Conservation (phyloP, 2,888 invertebrate genomes). For the Ectobius pallidus region DNA sequence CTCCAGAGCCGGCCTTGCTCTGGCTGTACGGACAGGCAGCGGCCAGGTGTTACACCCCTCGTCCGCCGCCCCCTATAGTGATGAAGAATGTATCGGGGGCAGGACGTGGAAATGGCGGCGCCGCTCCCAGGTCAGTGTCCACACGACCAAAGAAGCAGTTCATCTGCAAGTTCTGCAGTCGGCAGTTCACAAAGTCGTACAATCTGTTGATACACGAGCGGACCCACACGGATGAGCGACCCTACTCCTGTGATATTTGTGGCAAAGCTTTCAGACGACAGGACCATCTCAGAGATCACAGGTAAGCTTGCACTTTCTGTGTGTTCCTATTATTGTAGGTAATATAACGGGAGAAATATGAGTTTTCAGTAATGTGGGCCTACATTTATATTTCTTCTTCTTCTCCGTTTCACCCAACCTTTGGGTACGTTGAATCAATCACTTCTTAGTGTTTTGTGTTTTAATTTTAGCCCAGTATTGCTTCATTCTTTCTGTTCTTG, state of each 20-base stretch:
- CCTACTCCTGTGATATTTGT: constrained; percentile 95
- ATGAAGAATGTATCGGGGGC: constrained; percentile 6
- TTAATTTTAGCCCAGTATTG: no score
- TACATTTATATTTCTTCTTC: no score
- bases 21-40: constrained; percentile 35
- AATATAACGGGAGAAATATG: no score
- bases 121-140: constrained; percentile 56
- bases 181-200: constrained; percentile 98
- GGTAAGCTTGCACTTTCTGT: no score
- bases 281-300: constrained; percentile 90
- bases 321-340: no score
- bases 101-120: constrained; percentile 50
- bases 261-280: constrained; percentile 95
- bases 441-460: no score
- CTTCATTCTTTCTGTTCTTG: no score
- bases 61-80: not conserved
- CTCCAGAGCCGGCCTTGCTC: constrained; percentile 53
- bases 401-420: no score
- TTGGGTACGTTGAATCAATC: no score
- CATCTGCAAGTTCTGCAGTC: constrained; percentile 96
- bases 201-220: constrained; percentile 96
- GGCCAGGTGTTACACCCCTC: not conserved
- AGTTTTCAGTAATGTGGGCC: no score
- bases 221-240: constrained; percentile 96
- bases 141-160: constrained; percentile 78